Conservation (phyloP, 1,140 invertebrate genomes). For the Brachionus koreanus region DNA sequence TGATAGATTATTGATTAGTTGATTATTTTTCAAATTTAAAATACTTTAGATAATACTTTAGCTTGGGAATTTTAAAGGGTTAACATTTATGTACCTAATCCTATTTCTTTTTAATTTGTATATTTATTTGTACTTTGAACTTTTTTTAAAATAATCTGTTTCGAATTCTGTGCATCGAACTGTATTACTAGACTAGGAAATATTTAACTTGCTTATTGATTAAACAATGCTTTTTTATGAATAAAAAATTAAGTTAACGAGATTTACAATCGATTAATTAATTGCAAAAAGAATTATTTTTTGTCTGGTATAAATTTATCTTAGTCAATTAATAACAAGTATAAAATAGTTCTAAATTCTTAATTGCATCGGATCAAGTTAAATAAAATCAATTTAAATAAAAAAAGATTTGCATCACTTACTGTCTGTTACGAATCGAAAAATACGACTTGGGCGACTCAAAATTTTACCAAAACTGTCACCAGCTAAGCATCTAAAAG, state of each 20-base stretch:
- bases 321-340: not conserved
- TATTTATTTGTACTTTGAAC: too few relatives aligned
- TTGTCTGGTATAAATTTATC: not conserved
- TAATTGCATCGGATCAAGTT: not conserved
- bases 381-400: not conserved
- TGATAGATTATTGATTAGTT: too few relatives aligned
- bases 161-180: too few relatives aligned
- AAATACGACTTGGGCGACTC: not conserved
- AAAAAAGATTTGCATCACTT: not conserved
- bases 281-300: not conserved
- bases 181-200: too few relatives aligned
- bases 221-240: not conserved
- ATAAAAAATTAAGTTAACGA: not conserved
- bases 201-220: not conserved
- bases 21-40: too few relatives aligned
- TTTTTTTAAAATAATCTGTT: too few relatives aligned
- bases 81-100: too few relatives aligned
- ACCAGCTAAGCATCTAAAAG: slow-evolving; percentile 18
- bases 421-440: slow-evolving; percentile 5
- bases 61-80: too few relatives aligned
- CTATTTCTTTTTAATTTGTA: too few relatives aligned
- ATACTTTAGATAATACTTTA: too few relatives aligned
- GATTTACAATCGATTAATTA: not conserved
- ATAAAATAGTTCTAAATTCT: not conserved
- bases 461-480: slow-evolving; percentile 27